Evolutionary conservation across 2,888 invertebrate genomes (phyloP).

Genomic region (Eupithecia subumbrata): DNA sequence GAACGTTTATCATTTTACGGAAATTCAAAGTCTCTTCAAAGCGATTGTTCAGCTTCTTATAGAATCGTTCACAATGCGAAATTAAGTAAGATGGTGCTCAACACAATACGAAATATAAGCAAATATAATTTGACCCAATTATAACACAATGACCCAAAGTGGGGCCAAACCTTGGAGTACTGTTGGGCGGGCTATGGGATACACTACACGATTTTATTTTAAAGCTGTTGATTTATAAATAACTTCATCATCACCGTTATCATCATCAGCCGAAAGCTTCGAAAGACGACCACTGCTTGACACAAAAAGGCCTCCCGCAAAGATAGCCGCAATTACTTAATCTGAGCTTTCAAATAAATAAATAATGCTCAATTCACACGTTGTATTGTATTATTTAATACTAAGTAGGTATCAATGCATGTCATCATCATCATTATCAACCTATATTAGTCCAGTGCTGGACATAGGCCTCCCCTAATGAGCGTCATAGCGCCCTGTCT

Average conservation of each 20-base stretch:
- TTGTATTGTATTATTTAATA: too few relatives aligned
- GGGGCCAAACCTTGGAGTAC: constrained; percentile 35
- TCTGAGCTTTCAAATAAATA: too few relatives aligned
- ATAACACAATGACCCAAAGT: constrained; percentile 34
- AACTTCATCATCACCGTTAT: background rate
- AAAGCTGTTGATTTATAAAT: background rate
- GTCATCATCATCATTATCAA: too few relatives aligned
- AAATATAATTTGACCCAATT: constrained; percentile 37
- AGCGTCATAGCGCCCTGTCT: too few relatives aligned
- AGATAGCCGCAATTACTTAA: too few relatives aligned
- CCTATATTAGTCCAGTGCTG: too few relatives aligned
- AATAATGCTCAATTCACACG: background rate
- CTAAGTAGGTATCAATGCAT: too few relatives aligned
- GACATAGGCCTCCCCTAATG: too few relatives aligned
- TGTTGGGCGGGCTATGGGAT: background rate
- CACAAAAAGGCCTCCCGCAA: too few relatives aligned
- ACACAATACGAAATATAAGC: constrained; percentile 17
- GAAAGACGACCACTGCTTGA: too few relatives aligned
- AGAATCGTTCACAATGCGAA: constrained; percentile 11
- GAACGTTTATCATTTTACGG: background rate
- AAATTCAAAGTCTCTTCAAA: constrained; percentile 8
- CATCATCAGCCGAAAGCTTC: background rate
- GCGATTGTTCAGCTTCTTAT: background rate
- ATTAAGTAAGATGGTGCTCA: background rate
- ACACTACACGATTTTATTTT: background rate